Evolutionary conservation across 2,113 vertebrate genomes (phyloP).

Genomic region (Rhinichthys klamathensis): DNA sequence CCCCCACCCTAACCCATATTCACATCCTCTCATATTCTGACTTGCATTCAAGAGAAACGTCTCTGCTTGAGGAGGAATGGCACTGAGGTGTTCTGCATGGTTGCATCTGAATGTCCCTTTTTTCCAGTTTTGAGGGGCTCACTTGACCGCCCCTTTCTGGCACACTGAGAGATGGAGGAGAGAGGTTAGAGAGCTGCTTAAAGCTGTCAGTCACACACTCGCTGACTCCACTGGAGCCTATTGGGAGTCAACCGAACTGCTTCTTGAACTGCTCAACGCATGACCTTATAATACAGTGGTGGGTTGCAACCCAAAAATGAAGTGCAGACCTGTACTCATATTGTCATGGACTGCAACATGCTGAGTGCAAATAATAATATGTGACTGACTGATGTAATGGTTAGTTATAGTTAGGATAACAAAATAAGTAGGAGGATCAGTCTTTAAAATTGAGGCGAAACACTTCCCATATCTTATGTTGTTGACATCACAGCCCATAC

Average conservation of each 20-base stretch:
- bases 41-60: slow-evolving; percentile 69
- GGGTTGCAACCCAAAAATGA: neutral
- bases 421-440: neutral
- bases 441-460: neutral
- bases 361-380: neutral
- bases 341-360: neutral
- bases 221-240: slow-evolving; percentile 37
- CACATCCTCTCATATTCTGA: slow-evolving; percentile 57
- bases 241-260: slow-evolving; percentile 22
- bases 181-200: slow-evolving; percentile 75
- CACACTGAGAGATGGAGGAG: slow-evolving; percentile 67
- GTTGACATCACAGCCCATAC: too few species aligned
- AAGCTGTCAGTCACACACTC: slow-evolving; percentile 68
- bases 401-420: too few species aligned
- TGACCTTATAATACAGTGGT: neutral
- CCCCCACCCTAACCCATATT: slow-evolving; percentile 19
- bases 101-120: slow-evolving; percentile 67
- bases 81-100: slow-evolving; percentile 75
- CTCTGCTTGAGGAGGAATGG: slow-evolving; percentile 66
- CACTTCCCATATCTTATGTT: neutral
- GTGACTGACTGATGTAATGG: neutral
- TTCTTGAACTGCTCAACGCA: neutral
- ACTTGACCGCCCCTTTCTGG: slow-evolving; percentile 78
- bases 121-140: slow-evolving; percentile 71
- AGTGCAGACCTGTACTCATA: neutral